Base-by-base conservation (phyloP, 2,797 vertebrate genomes). In the Myiotriccus ornatus region DNA sequence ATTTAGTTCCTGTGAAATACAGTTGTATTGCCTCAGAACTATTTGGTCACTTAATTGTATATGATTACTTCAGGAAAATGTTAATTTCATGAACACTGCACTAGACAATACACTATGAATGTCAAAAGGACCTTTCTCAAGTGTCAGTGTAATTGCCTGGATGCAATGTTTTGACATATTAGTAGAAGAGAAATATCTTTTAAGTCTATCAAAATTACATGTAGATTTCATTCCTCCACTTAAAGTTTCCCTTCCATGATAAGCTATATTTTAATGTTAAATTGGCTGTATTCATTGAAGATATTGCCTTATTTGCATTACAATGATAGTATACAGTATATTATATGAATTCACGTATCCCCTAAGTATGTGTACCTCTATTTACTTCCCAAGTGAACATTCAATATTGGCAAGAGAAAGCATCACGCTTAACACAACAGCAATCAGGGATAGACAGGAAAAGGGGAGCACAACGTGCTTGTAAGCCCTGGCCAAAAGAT, bases 31-130 rank as follows among this genome's bases (percentile, higher is more conserved):
- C 95, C 94, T 96, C 96, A 97, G 96, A 98, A 98, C 59, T 93
- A 97, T 97, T 97, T 97, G 98, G 96, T 97, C 97, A 98, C 96
- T 97, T 97, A 98, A 98, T 96, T 97, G 97, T 96, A 97, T 96
- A 96, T 95, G 96, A 97, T 97, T 97, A 97, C 95, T 97, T 96
- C 95, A 97, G 94, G 92, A 96, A 98, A 97, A 97, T 96, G 95
- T 96, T 97, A 97, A 97, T 97, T 97, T 94, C 70, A 89, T 80
- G 97, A 96, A 91, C 93, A 95, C 84, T 96, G 94, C 88, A 91
- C 78, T 95, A 97, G 96, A 97, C 95, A 84, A 95, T 96, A 96
- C 84, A 93, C 75, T 93, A 41, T 8, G 65, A 86, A 59, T 95
- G 92, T 93, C 93, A 96, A 83, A 95, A 78, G 73, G 37, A 93